phyloP scores from a whole-genome alignment of 1,140 invertebrate species.

The Pogonognathellus flavescens region DNA sequence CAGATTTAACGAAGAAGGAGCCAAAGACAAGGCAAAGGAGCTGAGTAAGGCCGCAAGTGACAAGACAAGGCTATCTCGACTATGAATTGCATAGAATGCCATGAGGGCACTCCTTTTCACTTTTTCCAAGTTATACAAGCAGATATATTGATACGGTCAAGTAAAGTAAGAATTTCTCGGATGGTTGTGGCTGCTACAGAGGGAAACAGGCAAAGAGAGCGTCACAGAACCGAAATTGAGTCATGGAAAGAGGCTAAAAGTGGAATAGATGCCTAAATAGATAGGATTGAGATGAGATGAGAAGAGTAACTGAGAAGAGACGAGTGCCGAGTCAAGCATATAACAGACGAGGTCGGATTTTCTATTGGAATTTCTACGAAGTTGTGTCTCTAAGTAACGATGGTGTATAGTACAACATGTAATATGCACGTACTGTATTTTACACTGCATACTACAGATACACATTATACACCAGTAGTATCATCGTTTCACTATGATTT shows the following conservation, averaged over 20 bases:
- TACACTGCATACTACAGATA: not conserved
- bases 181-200: not conserved
- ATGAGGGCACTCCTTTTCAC: conserved; percentile 31
- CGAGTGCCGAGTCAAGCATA: conserved; percentile 3
- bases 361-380: not conserved
- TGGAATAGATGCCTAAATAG: conserved; percentile 45
- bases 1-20: not conserved
- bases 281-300: conserved; percentile 44
- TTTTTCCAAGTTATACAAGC: not conserved
- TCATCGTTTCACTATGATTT: too few species aligned
- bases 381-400: too few species aligned
- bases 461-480: not conserved
- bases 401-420: too few species aligned
- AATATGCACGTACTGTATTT: not conserved
- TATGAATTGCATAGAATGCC: conserved; percentile 25
- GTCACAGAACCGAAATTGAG: conserved; percentile 10
- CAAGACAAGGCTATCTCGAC: conserved; percentile 11
- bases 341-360: conserved; percentile 7
- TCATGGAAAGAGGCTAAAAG: conserved; percentile 44
- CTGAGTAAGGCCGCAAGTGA: conserved; percentile 36
- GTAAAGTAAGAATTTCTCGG: not conserved
- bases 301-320: conserved; percentile 33
- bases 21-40: conserved; percentile 4
- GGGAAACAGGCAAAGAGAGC: not conserved
- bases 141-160: conserved; percentile 23